These are phyloP conservation scores for Pandemis corylana DNA, from an alignment of 2,888 invertebrate species.

Conservation along the genomic window DNA sequence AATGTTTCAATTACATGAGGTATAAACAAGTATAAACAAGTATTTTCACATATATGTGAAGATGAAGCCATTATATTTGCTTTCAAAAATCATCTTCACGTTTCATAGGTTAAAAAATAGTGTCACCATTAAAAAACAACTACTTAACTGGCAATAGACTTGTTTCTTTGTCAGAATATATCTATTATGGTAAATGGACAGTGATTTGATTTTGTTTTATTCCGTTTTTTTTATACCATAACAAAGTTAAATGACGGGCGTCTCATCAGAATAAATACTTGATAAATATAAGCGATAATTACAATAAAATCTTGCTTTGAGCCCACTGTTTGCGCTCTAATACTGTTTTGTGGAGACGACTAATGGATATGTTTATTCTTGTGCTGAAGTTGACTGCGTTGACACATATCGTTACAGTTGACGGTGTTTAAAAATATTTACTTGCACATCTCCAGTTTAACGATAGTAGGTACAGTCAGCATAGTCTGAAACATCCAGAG, in stretches of 20 bases:
- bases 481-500: not conserved
- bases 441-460: not conserved
- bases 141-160: too few relatives aligned
- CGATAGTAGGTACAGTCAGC: not conserved
- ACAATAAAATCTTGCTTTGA: slow-evolving; percentile 68
- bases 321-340: slow-evolving; percentile 76
- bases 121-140: too few relatives aligned
- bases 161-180: too few relatives aligned
- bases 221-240: not conserved
- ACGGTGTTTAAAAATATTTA: not conserved
- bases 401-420: not conserved
- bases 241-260: not conserved
- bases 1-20: not conserved
- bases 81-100: too few relatives aligned
- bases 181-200: too few relatives aligned
- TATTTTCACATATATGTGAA: too few relatives aligned
- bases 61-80: too few relatives aligned
- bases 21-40: too few relatives aligned
- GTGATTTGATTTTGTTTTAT: too few relatives aligned
- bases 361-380: slow-evolving; percentile 80
- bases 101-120: too few relatives aligned
- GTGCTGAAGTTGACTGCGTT: not conserved
- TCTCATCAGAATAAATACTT: not conserved
- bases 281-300: slow-evolving; percentile 34
- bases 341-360: slow-evolving; percentile 62